These are phyloP conservation scores for Condylostylus longicornis DNA, from an alignment of 1,140 invertebrate genomes.

Conservation along the genomic window DNA sequence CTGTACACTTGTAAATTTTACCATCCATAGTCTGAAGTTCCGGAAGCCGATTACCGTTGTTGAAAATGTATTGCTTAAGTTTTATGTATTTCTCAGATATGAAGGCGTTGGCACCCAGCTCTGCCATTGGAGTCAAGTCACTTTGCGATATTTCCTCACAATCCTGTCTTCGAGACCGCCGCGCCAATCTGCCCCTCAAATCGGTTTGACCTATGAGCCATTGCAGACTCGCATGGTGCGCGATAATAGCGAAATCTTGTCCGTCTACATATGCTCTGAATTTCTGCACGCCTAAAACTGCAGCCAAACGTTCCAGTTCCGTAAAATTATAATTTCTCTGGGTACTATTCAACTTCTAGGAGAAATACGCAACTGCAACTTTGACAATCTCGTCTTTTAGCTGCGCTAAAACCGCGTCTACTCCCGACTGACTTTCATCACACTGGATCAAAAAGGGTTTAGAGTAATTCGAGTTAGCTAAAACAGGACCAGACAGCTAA, in stretches of 20 bases:
- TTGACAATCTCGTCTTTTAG: constrained; percentile 8
- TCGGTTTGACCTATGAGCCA: constrained; percentile 33
- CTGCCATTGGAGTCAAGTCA: no score
- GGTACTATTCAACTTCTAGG: constrained; percentile 19
- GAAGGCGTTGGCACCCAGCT: no score
- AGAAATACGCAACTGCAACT: constrained; percentile 20
- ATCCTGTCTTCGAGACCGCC: constrained; percentile 21
- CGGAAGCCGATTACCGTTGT: background rate
- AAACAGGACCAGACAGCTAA: constrained; percentile 14
- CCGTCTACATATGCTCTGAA: constrained; percentile 30
- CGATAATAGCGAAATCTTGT: constrained; percentile 28
- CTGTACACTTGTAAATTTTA: no score
- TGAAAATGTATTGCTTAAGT: background rate
- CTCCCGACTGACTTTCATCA: constrained; percentile 21
- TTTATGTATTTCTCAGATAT: no score
- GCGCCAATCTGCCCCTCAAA: constrained; percentile 19
- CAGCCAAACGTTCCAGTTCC: constrained; percentile 32
- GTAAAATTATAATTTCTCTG: constrained; percentile 30
- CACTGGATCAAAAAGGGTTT: constrained; percentile 21
- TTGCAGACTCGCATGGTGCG: constrained; percentile 32
- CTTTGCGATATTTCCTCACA: background rate
- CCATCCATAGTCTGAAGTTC: no score
- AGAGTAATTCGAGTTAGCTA: constrained; percentile 20
- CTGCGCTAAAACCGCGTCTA: constrained; percentile 24
- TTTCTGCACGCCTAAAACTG: constrained; percentile 30